Evolutionary conservation across 1,140 invertebrate species (phyloP), one percentile per base, ranked within the genome.

Genomic region (Rhyacophila brunnea): DNA sequence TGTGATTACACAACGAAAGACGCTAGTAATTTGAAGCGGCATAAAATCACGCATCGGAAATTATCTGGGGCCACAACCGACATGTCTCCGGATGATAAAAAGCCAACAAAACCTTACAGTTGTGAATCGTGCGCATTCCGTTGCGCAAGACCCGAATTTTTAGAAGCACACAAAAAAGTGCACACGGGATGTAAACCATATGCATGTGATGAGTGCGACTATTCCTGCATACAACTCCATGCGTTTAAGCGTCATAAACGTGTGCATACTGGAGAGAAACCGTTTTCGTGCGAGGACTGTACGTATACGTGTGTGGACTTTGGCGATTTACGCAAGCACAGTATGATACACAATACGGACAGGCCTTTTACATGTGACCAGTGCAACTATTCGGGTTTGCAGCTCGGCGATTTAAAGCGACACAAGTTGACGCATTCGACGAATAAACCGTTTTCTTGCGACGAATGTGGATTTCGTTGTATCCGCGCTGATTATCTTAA

Each of bases 181-280:
- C 47, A 49, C 23, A 49, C 47, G 7, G 47, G 47, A 6, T 7
- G 28, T 23, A 49, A 49, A 34, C 47, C 47, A 17, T 49, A 23
- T 49, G 9, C 20, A 2, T 49, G 47, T 17, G 47, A 49, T 14
- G n/a, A 49, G 14, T 49, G 47, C 18, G 17, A 17, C 6, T 49
- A 28, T 17, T n/a, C 11, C 2, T 32, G 47, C 47, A 32, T 23
- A 13, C 28, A 49, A 7, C 13, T n/a, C 5, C 10, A 19, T 13
- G 18, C n/a, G 18, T 49, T 32, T 11, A 49, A 49, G 11, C 18
- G 23, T 32, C 47, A 49, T 23, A 28, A 49, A 17, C 13, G 10
- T 10, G 23, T 23, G 14, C 47, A 49, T 23, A 6, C 19, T 14
- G 19, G 19, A 2, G 47, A 49, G n/a, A 49, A 49, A 49, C 47